Conservation (phyloP, 2,888 invertebrate genomes). For the Hydrotaea cyrtoneurina region DNA sequence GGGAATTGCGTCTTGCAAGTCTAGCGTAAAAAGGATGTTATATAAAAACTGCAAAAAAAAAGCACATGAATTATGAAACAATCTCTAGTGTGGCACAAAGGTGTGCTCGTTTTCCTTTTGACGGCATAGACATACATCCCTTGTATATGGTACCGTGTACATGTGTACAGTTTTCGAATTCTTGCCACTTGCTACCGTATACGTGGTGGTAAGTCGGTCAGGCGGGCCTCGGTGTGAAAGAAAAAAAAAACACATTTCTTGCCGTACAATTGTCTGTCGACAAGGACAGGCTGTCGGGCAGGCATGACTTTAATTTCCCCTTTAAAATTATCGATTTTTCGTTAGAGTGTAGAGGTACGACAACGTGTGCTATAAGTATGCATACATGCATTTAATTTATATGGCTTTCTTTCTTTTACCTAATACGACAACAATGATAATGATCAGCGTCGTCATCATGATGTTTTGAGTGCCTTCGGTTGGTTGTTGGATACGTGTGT, state of each 20-base stretch:
- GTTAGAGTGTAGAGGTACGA: too few species aligned
- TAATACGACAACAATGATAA: constrained; percentile 39
- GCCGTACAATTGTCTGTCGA: not conserved
- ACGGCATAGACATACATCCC: not conserved
- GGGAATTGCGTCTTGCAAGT: not conserved
- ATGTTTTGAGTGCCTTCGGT: not conserved
- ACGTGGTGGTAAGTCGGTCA: not conserved
- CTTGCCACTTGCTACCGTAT: not conserved
- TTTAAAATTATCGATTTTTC: constrained; percentile 34
- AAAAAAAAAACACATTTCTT: not conserved
- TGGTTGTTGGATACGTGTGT: constrained; percentile 6
- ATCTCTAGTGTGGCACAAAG: not conserved
- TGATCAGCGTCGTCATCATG: not conserved
- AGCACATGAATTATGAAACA: not conserved
- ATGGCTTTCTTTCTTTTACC: constrained; percentile 63
- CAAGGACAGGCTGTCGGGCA: not conserved
- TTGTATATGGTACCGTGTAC: too few species aligned
- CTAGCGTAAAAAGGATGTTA: not conserved
- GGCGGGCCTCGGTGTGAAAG: too few species aligned
- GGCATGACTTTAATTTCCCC: constrained; percentile 21
- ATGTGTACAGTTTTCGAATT: not conserved
- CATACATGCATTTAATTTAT: constrained; percentile 45
- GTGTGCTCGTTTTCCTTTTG: not conserved
- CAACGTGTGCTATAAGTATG: not conserved
- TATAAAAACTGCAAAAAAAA: not conserved